A percentile compares a stretch with the other conserved stretches of the same genome.
phyloP scores from a whole-genome alignment of 2,797 vertebrate species.

The Chaenodraco wilsoni region DNA sequence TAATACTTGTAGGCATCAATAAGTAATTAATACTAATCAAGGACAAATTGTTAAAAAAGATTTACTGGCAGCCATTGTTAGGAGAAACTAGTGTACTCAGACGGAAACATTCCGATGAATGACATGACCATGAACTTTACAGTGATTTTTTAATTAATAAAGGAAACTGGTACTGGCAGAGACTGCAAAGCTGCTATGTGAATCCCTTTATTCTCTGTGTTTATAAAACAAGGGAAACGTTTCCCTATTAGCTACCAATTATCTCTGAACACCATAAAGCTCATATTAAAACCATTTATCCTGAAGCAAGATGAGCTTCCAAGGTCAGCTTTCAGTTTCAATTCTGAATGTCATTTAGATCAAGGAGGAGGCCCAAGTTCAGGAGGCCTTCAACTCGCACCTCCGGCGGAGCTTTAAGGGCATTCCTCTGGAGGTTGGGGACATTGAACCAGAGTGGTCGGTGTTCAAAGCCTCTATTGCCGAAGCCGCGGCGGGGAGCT shows the following conservation, averaged over 20 bases:
- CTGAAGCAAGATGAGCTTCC: slow-evolving; percentile 60
- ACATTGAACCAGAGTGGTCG: too few relatives aligned
- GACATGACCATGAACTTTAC: slow-evolving; percentile 38
- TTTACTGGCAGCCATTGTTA: slow-evolving; percentile 39
- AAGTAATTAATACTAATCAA: not conserved
- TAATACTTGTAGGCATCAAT: not conserved
- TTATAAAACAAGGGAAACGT: slow-evolving; percentile 53
- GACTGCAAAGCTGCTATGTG: slow-evolving; percentile 29
- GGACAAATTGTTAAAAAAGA: not conserved
- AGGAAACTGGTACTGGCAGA: slow-evolving; percentile 26
- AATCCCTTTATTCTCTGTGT: slow-evolving; percentile 46
- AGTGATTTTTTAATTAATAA: slow-evolving; percentile 39
- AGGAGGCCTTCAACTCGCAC: too few relatives aligned
- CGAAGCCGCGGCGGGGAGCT: too few relatives aligned
- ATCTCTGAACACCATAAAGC: slow-evolving; percentile 65
- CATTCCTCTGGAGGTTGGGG: too few relatives aligned
- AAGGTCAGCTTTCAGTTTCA: slow-evolving; percentile 75
- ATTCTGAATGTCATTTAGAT: slow-evolving; percentile 64
- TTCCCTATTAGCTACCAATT: slow-evolving; percentile 63
- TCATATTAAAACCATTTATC: slow-evolving; percentile 68
- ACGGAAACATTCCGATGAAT: slow-evolving; percentile 28
- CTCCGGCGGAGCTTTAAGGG: too few relatives aligned
- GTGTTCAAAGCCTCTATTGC: too few relatives aligned
- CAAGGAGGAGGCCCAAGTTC: slow-evolving; percentile 16
- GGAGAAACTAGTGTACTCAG: slow-evolving; percentile 39